A percentile compares a stretch with the other conserved stretches of the same genome.
Conservation (phyloP, 1,140 invertebrate genomes). For the Vanessa tameamea region DNA sequence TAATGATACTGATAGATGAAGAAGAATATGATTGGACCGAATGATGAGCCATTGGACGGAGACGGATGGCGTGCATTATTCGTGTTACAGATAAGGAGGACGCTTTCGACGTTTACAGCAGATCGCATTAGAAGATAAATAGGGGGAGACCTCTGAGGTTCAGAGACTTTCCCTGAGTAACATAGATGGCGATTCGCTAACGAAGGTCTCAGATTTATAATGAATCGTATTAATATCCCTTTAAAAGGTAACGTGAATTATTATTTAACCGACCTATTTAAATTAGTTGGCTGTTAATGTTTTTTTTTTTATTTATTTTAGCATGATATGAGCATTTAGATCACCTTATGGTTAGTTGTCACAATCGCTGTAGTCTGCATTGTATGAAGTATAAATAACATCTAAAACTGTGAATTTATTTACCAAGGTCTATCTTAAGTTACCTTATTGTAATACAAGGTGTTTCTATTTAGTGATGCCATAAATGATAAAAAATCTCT, state of each 20-base stretch:
- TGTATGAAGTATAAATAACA: no score
- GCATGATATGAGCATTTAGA: no score
- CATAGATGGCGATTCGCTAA: neutral
- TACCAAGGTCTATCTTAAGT: no score
- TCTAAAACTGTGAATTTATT: no score
- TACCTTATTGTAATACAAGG: no score
- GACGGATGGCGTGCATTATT: constrained; percentile 39
- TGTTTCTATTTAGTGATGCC: no score
- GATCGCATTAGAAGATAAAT: constrained; percentile 38
- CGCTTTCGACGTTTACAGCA: constrained; percentile 38
- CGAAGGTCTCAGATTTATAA: constrained; percentile 2
- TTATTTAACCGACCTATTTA: no score
- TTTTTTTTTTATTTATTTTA: no score
- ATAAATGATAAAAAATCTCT: no score
- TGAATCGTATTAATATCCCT: neutral
- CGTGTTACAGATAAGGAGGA: constrained; percentile 35
- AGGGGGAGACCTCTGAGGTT: constrained; percentile 11
- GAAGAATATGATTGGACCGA: constrained; percentile 41
- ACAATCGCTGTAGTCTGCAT: no score
- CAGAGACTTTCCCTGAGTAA: neutral
- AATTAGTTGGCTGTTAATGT: no score
- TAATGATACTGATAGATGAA: constrained; percentile 42
- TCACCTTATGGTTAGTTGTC: no score
- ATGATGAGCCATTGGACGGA: constrained; percentile 36
- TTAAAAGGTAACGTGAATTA: neutral